Percentiles rank a stretch among this genome's conserved stretches.
phyloP scores from a whole-genome alignment of 2,888 invertebrate genomes.

The Drosophila putrida region DNA sequence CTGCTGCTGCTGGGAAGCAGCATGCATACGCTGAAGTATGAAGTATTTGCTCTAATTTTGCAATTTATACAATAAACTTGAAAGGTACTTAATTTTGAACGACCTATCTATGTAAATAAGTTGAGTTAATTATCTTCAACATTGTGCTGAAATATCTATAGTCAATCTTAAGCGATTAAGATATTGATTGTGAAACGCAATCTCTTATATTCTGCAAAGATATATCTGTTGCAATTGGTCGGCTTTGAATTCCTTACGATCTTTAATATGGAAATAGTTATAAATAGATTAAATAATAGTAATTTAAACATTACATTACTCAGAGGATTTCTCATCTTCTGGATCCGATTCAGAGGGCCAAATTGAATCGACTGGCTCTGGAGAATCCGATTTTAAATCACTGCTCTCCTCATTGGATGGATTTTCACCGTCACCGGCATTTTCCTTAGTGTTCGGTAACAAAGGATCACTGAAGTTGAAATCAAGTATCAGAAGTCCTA shows the following conservation, averaged over 20 bases:
- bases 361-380: slow-evolving; percentile 85
- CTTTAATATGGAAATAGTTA: slow-evolving; percentile 35
- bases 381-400: slow-evolving; percentile 53
- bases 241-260: slow-evolving; percentile 21
- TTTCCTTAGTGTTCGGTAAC: slow-evolving; percentile 31
- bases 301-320: slow-evolving; percentile 50
- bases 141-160: too few species aligned
- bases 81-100: slow-evolving; percentile 23
- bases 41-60: slow-evolving; percentile 29
- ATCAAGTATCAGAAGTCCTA: slow-evolving; percentile 83
- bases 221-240: background rate
- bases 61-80: slow-evolving; percentile 35
- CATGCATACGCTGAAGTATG: slow-evolving; percentile 27
- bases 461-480: slow-evolving; percentile 80
- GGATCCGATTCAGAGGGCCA: slow-evolving; percentile 85
- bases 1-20: slow-evolving; percentile 27
- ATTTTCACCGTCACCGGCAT: slow-evolving; percentile 56
- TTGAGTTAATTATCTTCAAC: too few species aligned
- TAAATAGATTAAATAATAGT: slow-evolving; percentile 25
- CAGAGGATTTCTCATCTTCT: slow-evolving; percentile 67
- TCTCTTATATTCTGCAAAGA: too few species aligned
- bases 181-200: too few species aligned
- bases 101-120: background rate
- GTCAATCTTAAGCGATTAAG: too few species aligned
- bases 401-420: slow-evolving; percentile 70